These are phyloP conservation scores for Calephelis perditalis DNA, from an alignment of 2,888 invertebrate species.

Conservation along the genomic window DNA sequence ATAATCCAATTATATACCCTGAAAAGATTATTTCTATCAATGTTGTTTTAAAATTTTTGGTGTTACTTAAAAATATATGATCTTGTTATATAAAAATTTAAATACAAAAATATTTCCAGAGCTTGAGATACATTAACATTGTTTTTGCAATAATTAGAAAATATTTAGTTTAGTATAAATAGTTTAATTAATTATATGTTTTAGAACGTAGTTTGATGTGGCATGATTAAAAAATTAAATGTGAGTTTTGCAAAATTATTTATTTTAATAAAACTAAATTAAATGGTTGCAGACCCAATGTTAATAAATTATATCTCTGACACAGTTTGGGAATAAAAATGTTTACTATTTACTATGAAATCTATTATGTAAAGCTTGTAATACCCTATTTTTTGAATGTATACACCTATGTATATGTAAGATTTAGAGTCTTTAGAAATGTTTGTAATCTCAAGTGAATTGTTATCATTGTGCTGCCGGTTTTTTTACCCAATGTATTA, in stretches of 20 bases:
- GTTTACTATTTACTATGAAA: neutral
- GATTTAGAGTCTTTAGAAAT: conserved; percentile 2
- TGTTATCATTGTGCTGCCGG: neutral
- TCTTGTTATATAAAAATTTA: no score
- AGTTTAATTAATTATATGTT: neutral
- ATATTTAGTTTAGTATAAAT: neutral
- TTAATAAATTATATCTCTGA: neutral
- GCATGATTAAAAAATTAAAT: no score
- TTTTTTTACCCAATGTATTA: neutral
- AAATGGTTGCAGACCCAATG: neutral
- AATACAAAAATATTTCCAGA: no score
- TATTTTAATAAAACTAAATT: neutral
- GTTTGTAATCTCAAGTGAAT: neutral
- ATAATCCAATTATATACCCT: no score
- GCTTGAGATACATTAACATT: neutral
- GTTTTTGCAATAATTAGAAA: neutral
- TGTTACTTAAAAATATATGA: no score
- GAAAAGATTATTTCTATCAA: no score
- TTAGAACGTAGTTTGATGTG: neutral
- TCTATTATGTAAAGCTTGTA: neutral
- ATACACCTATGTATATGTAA: conserved; percentile 4
- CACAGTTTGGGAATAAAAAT: neutral
- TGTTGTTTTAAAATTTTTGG: no score
- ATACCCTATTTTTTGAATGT: conserved; percentile 7
- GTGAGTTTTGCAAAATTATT: neutral